phyloP scores from a whole-genome alignment of 2,888 invertebrate species.

The Leptinotarsa rubiginosa region DNA sequence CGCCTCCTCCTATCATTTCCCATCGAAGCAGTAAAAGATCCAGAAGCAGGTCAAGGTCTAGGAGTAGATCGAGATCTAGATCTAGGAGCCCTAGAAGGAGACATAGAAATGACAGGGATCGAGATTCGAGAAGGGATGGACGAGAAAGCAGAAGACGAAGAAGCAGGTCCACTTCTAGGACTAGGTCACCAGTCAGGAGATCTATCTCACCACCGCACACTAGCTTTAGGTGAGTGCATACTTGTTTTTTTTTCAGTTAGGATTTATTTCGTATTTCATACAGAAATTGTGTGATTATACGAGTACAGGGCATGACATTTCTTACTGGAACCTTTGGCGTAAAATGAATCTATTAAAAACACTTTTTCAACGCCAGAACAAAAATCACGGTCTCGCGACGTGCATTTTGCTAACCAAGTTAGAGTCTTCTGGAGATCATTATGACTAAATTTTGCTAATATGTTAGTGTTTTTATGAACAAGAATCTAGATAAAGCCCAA shows the following conservation, averaged over 20 bases:
- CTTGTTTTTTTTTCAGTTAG: not conserved
- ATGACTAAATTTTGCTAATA: too few relatives aligned
- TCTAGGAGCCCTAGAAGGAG: constrained; percentile 66
- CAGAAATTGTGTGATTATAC: too few relatives aligned
- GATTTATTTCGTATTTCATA: too few relatives aligned
- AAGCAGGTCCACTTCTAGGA: constrained; percentile 66
- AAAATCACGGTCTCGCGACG: too few relatives aligned
- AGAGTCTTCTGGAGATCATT: too few relatives aligned
- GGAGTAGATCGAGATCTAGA: constrained; percentile 67
- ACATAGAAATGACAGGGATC: constrained; percentile 62
- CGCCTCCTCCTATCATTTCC: constrained; percentile 55
- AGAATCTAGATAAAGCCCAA: too few relatives aligned
- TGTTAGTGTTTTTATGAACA: too few relatives aligned
- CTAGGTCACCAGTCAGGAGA: constrained; percentile 58
- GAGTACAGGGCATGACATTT: not conserved
- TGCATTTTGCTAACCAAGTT: too few relatives aligned
- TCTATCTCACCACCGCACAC: constrained; percentile 64
- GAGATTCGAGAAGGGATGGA: constrained; percentile 56
- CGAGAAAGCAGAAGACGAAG: constrained; percentile 60
- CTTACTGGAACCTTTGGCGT: too few relatives aligned
- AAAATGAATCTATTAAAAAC: too few relatives aligned
- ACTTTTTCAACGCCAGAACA: too few relatives aligned
- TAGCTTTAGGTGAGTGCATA: constrained; percentile 59
- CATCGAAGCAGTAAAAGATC: constrained; percentile 41
- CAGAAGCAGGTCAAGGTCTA: constrained; percentile 44